Evolutionary conservation across 1,140 invertebrate genomes (phyloP), one percentile per base, ranked within the genome.

Genomic region (Pogonomyrmex barbatus): DNA sequence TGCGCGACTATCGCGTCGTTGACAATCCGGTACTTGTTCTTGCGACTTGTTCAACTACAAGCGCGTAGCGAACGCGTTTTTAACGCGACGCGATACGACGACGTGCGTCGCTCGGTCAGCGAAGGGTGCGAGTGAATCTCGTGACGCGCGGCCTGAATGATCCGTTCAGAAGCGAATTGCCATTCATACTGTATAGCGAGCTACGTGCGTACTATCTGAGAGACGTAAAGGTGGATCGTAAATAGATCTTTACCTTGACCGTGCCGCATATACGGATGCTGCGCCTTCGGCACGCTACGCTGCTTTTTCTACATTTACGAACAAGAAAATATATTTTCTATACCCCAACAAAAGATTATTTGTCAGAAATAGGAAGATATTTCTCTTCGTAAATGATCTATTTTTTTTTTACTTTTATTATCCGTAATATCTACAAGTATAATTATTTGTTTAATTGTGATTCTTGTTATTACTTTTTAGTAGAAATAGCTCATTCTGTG

Each of bases 211-310:
- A 86, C 87, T 88, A 90, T 91, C 84, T 76, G 84, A 47, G 76
- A 83, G 82, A 86, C 77, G 85, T 81, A 88, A 91, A 92, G 84
- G 86, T 87, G 86, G 76, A 10, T 88, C 90, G 86, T 90, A 91
- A 91, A 92, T 91, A 91, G 87, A 92, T 86, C 86, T 62, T 87
- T 87, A 68, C 83, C 87, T 88, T 87, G 85, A 90, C 88, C 83
- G 67, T 88, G 86, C 79, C 24, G 24, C 24, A 24, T 12, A 36
- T n/a, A n/a, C 79, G 45, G 47, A 76, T 71, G 65, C 47, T 60
- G 81, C 62, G 39, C 36, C 8, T 70, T 45, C 63, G 36, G 54
- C 56, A 30, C 47, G 56, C 52, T 83, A 36, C 42, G 45, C n/a
- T 39, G 56, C 47, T 85, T 60, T 54, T 63, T 36, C 10, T 62